Base-by-base conservation (phyloP, 2,113 vertebrate genomes). In the Camelus bactrianus region DNA sequence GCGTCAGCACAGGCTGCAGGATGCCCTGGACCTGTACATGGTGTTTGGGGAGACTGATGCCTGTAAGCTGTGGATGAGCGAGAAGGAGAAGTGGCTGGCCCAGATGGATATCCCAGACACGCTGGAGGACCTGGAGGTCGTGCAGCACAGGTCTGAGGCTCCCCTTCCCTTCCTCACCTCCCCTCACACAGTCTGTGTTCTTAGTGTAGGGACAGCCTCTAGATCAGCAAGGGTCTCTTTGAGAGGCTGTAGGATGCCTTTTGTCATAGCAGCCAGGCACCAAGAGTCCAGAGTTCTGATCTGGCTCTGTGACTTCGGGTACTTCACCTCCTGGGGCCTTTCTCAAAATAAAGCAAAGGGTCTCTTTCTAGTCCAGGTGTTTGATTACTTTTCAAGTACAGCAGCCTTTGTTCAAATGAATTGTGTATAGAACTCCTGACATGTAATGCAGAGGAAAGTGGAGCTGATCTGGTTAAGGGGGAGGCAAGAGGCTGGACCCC, bases 1-100 rank as follows among this genome's bases (percentile, higher is more conserved):
- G 70, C 99, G 99, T 5, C 98, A 98, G 96, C 99, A 99, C 90
- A 99, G 98, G 97, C 98, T 99, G 35, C 99, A 99, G 85, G 99
- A 99, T 1, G 98, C 99, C 2, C 98, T 99, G 83, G 98, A 99
- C 77, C 99, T 99, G 75, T 99, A 99, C 98, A 99, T 99, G 0
- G 99, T 99, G 90, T 99, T 99, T n/a, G 99, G 99, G 54, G 99
- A 99, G 98, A 99, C 99, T 0, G 99, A 99, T 0, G 99, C 99
- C 50, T 99, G 99, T 58, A 99, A 99, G 97, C 98, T 99, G 24
- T 99, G 99, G 99, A 99, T 99, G 99, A 98, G 98, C 0, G 99
- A 99, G 98, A 99, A 99, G 97, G 99, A 99, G 98, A 99, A 99
- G 69, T 99, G 99, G 99, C 96, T 99, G 98, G 97, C 98, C 48